Evolutionary conservation across 2,113 vertebrate species (phyloP).

Genomic region (Corythaeola cristata): DNA sequence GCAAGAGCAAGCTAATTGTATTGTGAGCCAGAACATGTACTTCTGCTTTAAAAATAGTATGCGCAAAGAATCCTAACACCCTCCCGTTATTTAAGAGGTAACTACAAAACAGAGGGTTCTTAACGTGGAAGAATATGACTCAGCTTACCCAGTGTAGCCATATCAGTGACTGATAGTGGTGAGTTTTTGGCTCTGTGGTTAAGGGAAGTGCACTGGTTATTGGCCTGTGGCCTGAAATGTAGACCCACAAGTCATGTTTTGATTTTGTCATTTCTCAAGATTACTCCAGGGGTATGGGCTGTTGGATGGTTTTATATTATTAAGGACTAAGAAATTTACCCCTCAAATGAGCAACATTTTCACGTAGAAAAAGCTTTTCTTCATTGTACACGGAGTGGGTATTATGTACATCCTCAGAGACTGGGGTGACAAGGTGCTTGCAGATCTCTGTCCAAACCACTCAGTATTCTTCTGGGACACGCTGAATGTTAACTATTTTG

Average conservation of each 20-base stretch:
- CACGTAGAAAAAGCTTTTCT: neutral
- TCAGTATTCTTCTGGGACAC: neutral
- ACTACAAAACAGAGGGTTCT: neutral
- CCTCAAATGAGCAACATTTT: neutral
- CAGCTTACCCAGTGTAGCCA: neutral
- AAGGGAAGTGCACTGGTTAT: neutral
- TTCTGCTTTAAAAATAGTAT: conserved; percentile 35
- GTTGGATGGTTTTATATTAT: neutral
- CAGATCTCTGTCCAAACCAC: neutral
- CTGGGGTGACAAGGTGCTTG: neutral
- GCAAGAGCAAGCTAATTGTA: neutral
- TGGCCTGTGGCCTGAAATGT: neutral
- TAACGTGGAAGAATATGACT: conserved; percentile 28
- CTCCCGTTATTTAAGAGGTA: neutral
- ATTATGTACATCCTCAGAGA: neutral
- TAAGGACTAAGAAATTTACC: neutral
- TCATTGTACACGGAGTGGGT: neutral
- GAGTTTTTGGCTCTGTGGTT: neutral
- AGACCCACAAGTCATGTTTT: neutral
- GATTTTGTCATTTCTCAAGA: neutral
- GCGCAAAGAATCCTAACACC: neutral
- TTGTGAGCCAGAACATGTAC: neutral
- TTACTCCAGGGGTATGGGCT: neutral
- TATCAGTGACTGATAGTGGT: conserved; percentile 21
- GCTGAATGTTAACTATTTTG: neutral